Conservation (phyloP, 2,888 invertebrate species). For the Hydriomena furcata region DNA sequence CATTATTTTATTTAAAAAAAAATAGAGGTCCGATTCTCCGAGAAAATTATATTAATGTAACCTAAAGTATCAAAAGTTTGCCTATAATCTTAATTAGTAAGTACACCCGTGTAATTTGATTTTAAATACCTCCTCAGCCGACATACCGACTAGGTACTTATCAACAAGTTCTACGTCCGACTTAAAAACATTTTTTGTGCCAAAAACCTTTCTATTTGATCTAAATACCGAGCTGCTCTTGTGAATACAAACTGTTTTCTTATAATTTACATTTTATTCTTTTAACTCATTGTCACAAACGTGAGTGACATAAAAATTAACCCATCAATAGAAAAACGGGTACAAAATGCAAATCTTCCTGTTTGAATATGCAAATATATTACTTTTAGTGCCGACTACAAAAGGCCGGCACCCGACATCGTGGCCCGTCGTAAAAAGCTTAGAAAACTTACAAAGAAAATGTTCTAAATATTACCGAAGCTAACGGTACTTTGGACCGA, state of each 20-base stretch:
- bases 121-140: no score
- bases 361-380: conserved; percentile 76
- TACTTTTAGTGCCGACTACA: conserved; percentile 54
- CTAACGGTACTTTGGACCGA: conserved; percentile 58
- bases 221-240: conserved; percentile 21
- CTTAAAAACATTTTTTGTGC: conserved; percentile 1
- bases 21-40: no score
- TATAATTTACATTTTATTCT: conserved; percentile 69
- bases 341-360: conserved; percentile 71
- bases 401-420: conserved; percentile 57
- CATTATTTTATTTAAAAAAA: no score
- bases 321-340: conserved; percentile 55
- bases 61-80: no score
- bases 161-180: no score
- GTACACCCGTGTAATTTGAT: no score
- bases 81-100: no score
- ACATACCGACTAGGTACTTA: no score
- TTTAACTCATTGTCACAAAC: conserved; percentile 60
- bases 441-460: conserved; percentile 62
- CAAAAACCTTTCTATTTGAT: conserved; percentile 29
- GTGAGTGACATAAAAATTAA: conserved; percentile 56
- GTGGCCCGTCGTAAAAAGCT: conserved; percentile 67
- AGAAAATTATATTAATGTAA: no score
- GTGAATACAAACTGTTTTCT: conserved; percentile 47
- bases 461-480: conserved; percentile 65